Evolutionary conservation across 1,140 invertebrate species (phyloP).

Genomic region (Micrasema minimum): DNA sequence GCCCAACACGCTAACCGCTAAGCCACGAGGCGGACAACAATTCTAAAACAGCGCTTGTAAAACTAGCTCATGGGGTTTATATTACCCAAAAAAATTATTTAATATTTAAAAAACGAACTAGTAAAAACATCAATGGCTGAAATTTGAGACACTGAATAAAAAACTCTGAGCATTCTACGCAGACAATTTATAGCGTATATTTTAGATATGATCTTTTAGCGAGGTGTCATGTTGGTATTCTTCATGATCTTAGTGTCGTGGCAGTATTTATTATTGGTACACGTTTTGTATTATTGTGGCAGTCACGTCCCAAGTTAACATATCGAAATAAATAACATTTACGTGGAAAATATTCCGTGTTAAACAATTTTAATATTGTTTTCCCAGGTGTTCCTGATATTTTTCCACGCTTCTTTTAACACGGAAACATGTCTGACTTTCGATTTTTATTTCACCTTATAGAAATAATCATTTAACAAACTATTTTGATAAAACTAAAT

Average conservation of each 20-base stretch:
- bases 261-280: slow-evolving; percentile 4
- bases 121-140: too few species aligned
- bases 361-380: slow-evolving; percentile 16
- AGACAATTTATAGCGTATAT: too few species aligned
- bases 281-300: slow-evolving; percentile 25
- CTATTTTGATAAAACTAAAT: too few species aligned
- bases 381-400: slow-evolving; percentile 23
- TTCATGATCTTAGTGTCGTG: too few species aligned
- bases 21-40: too few species aligned
- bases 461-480: too few species aligned
- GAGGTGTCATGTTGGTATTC: too few species aligned
- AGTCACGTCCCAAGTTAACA: slow-evolving; percentile 31
- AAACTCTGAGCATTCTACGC: too few species aligned
- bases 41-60: too few species aligned
- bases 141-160: too few species aligned
- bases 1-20: neutral
- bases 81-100: neutral
- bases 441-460: too few species aligned
- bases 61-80: neutral
- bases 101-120: slow-evolving; percentile 4
- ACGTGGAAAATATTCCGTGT: slow-evolving; percentile 21
- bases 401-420: neutral
- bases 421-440: neutral
- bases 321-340: slow-evolving; percentile 35
- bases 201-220: too few species aligned